Base-by-base conservation (phyloP, 1,140 invertebrate species). In the Gryon sp. region DNA sequence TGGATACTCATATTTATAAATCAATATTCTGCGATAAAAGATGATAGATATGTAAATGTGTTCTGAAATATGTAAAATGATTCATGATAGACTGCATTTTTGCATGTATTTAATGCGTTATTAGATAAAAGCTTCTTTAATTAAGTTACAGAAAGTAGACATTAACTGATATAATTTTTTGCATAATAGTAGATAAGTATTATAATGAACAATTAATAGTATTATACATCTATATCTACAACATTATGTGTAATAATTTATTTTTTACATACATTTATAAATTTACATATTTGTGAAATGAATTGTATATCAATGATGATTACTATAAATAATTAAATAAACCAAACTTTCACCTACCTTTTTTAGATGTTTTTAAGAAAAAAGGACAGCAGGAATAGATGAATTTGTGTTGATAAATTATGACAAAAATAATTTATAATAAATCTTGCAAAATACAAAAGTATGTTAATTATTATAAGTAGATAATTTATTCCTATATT, bases 401-500 rank as follows among this genome's bases (percentile, higher is more conserved):
- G 26, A 30, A 30, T 30, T 30, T n/a, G n/a, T n/a, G n/a, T n/a
- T n/a, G n/a, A n/a, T n/a, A n/a, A n/a, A n/a, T 30, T 2, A 2
- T 8, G 2, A 8, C 7, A 1, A 30, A 30, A 36, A 2, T 36
- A 14, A 36, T 36, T 36, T 14, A 36, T 36, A 14, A 36, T 14
- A 48, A 32, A 48, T 18, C 0, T 28, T 46, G 14, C n/a, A 53
- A 2, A 41, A 41, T 4, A 28, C 1, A 32, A 28, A 40, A 28
- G 11, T 40, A 30, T 30, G 30, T 40, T 34, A 48, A 55, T 59
- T 43, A 62, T 62, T 75, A 75, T 68, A 66, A 63, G 70, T 74
- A 66, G 74, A 70, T 76, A 76, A 76, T 76, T 76, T 76, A 76
- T 76, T 76, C 45, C 66, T 76, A 76, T 76, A 76, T 76, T 76